Evolutionary conservation across 2,888 invertebrate species (phyloP).

Genomic region (Ctenicera cuprea): DNA sequence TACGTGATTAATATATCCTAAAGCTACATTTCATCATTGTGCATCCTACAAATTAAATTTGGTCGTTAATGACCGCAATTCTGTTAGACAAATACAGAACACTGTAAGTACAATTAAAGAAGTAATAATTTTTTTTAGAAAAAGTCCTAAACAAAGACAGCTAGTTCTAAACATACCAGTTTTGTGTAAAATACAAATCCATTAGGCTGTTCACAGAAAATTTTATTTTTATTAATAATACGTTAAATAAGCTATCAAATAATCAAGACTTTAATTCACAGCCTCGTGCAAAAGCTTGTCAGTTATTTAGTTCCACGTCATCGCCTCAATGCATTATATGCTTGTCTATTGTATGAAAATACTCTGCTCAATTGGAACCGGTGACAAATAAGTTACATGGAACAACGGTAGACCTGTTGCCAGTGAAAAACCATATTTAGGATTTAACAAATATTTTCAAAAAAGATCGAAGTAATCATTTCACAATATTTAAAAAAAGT

Average conservation of each 20-base stretch:
- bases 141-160: too few relatives aligned
- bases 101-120: neutral
- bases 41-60: neutral
- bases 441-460: neutral
- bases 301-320: neutral
- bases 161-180: too few relatives aligned
- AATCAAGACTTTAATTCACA: too few relatives aligned
- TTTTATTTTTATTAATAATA: neutral
- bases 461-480: neutral
- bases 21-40: neutral
- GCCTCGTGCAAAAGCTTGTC: too few relatives aligned
- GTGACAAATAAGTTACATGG: neutral
- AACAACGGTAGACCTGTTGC: neutral
- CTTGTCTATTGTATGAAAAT: neutral
- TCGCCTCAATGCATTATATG: neutral
- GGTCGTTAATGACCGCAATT: neutral
- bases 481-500: too few relatives aligned
- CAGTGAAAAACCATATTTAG: neutral
- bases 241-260: neutral
- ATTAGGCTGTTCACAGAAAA: neutral
- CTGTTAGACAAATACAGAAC: neutral
- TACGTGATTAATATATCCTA: neutral
- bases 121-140: too few relatives aligned
- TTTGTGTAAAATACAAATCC: neutral
- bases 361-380: neutral